Evolutionary conservation across 2,797 vertebrate species (phyloP).

Genomic region (Echiichthys vipera): DNA sequence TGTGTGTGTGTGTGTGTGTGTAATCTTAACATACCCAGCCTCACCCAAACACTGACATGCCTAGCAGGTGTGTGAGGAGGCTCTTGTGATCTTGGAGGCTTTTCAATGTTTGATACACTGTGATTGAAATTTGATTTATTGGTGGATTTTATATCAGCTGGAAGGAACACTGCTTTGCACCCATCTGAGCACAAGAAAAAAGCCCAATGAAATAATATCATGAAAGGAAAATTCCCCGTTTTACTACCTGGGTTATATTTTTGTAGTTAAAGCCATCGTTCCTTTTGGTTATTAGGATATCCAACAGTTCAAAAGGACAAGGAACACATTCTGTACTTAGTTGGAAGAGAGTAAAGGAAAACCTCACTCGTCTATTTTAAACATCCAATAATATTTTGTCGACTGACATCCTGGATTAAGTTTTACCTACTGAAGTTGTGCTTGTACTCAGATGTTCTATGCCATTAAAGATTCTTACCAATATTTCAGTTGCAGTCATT

Average conservation of each 20-base stretch:
- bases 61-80: slow-evolving; percentile 75
- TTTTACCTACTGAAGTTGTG: not conserved
- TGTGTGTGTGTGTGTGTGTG: slow-evolving; percentile 36
- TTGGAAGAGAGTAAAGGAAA: not conserved
- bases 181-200: slow-evolving; percentile 28
- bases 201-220: slow-evolving; percentile 23
- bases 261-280: not conserved
- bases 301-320: not conserved
- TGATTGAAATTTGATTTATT: slow-evolving; percentile 79
- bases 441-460: not conserved
- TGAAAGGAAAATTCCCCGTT: slow-evolving; percentile 37
- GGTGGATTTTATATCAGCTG: slow-evolving; percentile 53
- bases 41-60: slow-evolving; percentile 75
- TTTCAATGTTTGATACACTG: slow-evolving; percentile 71
- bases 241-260: slow-evolving; percentile 14
- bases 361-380: not conserved
- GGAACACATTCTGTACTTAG: not conserved
- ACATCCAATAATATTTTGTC: not conserved
- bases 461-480: not conserved
- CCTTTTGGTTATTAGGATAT: not conserved
- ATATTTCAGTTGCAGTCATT: not conserved
- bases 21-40: slow-evolving; percentile 61
- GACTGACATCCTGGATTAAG: not conserved
- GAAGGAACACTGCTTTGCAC: slow-evolving; percentile 42
- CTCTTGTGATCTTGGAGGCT: slow-evolving; percentile 75